These are phyloP conservation scores for Stenchaetothrips biformis DNA, from an alignment of 2,888 invertebrate genomes.

Conservation along the genomic window DNA sequence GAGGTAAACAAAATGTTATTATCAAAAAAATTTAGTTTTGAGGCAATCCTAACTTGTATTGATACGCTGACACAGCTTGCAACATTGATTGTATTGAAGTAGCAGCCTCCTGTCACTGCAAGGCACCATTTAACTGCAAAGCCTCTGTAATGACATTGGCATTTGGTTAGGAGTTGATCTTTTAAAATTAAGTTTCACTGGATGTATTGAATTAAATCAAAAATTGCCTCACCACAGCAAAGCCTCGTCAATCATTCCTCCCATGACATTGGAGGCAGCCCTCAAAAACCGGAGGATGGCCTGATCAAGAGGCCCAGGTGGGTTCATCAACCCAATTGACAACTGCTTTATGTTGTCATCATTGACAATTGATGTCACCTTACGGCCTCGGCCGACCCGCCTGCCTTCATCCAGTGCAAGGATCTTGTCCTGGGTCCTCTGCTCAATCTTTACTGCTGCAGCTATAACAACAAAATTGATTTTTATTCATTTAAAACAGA, in stretches of 20 bases:
- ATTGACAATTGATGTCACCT: neutral
- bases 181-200: neutral
- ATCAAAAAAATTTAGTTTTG: too few relatives aligned
- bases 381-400: neutral
- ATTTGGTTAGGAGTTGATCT: too few relatives aligned
- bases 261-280: neutral
- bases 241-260: too few relatives aligned
- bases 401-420: neutral
- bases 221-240: neutral
- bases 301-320: neutral
- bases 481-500: neutral
- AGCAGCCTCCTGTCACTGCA: too few relatives aligned
- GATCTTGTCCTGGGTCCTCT: neutral
- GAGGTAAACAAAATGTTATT: too few relatives aligned
- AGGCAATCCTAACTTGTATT: too few relatives aligned
- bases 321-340: neutral
- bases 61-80: too few relatives aligned
- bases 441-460: neutral
- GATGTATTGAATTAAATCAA: neutral
- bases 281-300: neutral
- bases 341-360: neutral
- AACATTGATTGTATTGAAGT: too few relatives aligned
- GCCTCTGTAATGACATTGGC: too few relatives aligned
- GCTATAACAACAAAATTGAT: neutral
- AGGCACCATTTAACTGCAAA: too few relatives aligned